Percentiles rank a stretch among this genome's conserved stretches.
phyloP scores from a whole-genome alignment of 2,888 invertebrate species.

The Andrena flavipes region DNA sequence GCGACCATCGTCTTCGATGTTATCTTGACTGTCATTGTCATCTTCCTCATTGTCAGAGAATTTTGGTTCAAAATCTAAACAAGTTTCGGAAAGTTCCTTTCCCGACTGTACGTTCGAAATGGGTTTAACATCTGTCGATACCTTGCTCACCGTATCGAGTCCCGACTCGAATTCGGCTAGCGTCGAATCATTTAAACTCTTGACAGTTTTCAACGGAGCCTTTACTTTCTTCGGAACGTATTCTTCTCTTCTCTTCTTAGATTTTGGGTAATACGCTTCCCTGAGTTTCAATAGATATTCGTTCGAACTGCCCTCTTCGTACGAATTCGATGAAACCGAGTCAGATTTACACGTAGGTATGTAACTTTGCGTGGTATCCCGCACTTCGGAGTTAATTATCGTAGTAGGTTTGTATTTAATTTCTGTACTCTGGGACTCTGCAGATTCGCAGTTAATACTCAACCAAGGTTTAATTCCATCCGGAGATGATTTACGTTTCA shows the following conservation, averaged over 20 bases:
- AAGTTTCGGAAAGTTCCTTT: constrained; percentile 73
- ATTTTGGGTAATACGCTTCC: constrained; percentile 80
- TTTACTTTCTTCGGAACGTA: constrained; percentile 83
- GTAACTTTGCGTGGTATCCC: constrained; percentile 73
- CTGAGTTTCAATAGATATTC: constrained; percentile 78
- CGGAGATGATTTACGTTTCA: constrained; percentile 81
- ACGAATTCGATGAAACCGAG: constrained; percentile 73
- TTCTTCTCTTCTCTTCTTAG: constrained; percentile 82
- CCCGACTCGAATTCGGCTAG: constrained; percentile 83
- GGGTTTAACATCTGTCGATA: constrained; percentile 73
- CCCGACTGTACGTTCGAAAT: constrained; percentile 36
- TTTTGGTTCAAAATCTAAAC: constrained; percentile 75
- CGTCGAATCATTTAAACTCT: constrained; percentile 76
- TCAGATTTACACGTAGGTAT: constrained; percentile 79
- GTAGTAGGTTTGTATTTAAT: constrained; percentile 81
- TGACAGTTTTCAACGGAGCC: constrained; percentile 77
- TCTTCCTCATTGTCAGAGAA: constrained; percentile 76
- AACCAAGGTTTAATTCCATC: constrained; percentile 78
- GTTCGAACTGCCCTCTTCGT: constrained; percentile 76
- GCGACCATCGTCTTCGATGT: not conserved
- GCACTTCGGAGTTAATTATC: constrained; percentile 69
- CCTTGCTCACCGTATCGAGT: constrained; percentile 84
- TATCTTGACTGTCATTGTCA: not conserved
- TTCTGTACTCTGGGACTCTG: constrained; percentile 66
- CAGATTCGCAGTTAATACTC: constrained; percentile 70